Conservation (phyloP, 1,140 invertebrate species). For the Drosophila rhopaloa region DNA sequence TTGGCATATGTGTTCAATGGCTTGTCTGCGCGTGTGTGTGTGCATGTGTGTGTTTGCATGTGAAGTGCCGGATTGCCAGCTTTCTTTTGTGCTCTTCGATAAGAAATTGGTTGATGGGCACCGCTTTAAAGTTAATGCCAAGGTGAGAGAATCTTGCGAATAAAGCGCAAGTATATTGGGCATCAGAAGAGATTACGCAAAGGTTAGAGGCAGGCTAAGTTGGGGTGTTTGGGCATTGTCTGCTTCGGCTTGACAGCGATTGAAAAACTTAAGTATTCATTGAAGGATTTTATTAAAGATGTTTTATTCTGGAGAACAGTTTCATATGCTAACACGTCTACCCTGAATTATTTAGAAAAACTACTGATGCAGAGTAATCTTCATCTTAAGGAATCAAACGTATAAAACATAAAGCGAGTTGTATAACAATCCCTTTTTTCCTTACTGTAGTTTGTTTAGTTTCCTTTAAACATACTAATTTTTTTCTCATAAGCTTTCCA, state of each 20-base stretch:
- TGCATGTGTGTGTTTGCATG: neutral
- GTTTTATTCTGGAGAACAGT: too few species aligned
- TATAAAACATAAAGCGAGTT: neutral
- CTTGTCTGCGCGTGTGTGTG: neutral
- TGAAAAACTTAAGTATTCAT: neutral
- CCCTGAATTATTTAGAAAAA: too few species aligned
- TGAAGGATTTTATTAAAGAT: neutral
- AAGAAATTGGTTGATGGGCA: constrained; percentile 36
- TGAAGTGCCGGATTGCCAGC: constrained; percentile 25
- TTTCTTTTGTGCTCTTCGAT: constrained; percentile 31
- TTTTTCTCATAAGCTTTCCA: constrained; percentile 18
- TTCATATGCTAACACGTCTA: too few species aligned
- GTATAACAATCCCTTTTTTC: neutral
- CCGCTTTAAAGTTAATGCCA: constrained; percentile 47
- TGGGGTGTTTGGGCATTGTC: neutral
- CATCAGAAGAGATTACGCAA: constrained; percentile 20
- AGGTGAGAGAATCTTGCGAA: constrained; percentile 6
- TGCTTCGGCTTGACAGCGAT: neutral
- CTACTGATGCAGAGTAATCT: too few species aligned
- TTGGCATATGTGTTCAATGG: constrained; percentile 43
- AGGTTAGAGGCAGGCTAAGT: constrained; percentile 10
- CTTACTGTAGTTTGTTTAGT: neutral
- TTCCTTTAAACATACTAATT: neutral
- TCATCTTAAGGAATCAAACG: too few species aligned
- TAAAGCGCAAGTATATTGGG: constrained; percentile 6